These are phyloP conservation scores for Onychomys arenicola DNA, from an alignment of 2,797 vertebrate species.

Conservation along the genomic window DNA sequence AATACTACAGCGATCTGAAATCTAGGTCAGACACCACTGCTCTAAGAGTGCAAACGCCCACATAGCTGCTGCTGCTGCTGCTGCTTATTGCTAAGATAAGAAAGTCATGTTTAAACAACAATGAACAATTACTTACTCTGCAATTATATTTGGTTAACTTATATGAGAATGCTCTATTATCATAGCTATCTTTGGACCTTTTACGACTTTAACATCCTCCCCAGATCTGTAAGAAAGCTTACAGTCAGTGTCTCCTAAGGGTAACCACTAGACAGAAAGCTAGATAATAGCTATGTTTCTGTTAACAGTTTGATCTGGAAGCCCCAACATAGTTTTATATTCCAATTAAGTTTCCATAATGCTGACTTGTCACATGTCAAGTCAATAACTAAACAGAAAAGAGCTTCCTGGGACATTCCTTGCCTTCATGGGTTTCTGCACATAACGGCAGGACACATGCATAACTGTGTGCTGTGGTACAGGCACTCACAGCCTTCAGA, in stretches of 20 bases:
- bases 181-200: slow-evolving; percentile 28
- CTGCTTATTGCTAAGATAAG: slow-evolving; percentile 35
- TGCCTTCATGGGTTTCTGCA: neutral
- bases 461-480: neutral
- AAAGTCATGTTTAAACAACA: slow-evolving; percentile 72
- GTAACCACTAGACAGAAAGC: slow-evolving; percentile 59
- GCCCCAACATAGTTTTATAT: slow-evolving; percentile 55
- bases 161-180: slow-evolving; percentile 23
- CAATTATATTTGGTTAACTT: slow-evolving; percentile 48
- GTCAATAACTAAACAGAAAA: neutral
- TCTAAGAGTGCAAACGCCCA: slow-evolving; percentile 49
- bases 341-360: slow-evolving; percentile 47
- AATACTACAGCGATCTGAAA: slow-evolving; percentile 85
- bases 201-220: neutral
- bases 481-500: neutral
- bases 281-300: slow-evolving; percentile 48
- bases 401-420: neutral
- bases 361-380: neutral
- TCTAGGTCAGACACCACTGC: slow-evolving; percentile 86
- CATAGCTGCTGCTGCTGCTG: neutral
- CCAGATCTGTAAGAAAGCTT: slow-evolving; percentile 12
- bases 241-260: neutral
- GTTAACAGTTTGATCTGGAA: slow-evolving; percentile 59
- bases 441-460: neutral
- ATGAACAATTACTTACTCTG: slow-evolving; percentile 47